Evolutionary conservation across 2,797 vertebrate species (phyloP).

Genomic region (Sebastes vulpes): DNA sequence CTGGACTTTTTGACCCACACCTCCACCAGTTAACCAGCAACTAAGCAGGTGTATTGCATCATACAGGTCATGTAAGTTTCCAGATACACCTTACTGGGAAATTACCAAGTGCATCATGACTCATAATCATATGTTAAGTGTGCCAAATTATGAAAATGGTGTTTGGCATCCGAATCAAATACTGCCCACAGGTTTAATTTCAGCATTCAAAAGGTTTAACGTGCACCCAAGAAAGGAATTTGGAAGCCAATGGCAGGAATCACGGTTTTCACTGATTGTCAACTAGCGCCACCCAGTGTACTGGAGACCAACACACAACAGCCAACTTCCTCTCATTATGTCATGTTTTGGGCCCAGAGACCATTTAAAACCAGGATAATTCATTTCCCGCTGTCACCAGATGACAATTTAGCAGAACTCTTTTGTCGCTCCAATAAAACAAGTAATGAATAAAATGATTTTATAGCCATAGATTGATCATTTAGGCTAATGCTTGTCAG

Average conservation of each 20-base stretch:
- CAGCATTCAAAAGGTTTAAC: neutral
- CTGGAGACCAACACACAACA: neutral
- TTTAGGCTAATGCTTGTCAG: neutral
- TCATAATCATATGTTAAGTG: neutral
- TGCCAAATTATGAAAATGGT: neutral
- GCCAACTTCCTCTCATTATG: neutral
- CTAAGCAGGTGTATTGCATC: neutral
- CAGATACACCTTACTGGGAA: conserved; percentile 7
- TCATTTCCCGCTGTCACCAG: neutral
- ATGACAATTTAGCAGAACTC: neutral
- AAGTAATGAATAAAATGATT: neutral
- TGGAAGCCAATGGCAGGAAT: neutral
- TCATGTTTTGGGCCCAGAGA: neutral
- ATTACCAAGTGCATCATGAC: neutral
- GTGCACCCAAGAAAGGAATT: neutral
- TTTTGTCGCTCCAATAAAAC: neutral
- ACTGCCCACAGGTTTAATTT: neutral
- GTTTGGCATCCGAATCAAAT: neutral
- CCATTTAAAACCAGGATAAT: neutral
- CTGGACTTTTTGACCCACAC: neutral
- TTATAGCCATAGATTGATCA: neutral
- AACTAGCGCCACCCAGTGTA: conserved; percentile 5
- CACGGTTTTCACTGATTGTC: neutral
- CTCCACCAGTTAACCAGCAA: neutral
- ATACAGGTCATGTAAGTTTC: neutral